These are phyloP conservation scores for Chelonus insularis DNA, from an alignment of 1,140 invertebrate species.

Conservation along the genomic window DNA sequence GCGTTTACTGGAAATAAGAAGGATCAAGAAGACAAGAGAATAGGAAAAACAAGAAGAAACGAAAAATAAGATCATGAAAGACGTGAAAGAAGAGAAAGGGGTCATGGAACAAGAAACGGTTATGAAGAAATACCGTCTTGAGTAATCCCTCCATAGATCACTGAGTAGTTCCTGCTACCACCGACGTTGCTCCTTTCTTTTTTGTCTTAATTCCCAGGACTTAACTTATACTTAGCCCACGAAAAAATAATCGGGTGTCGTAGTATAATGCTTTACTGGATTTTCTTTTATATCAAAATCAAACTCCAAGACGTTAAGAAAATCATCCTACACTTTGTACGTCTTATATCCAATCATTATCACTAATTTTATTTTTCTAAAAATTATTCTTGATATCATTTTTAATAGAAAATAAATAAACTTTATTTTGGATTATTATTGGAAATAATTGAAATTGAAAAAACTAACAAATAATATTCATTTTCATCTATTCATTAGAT, in stretches of 20 bases:
- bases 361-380: no score
- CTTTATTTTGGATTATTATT: no score
- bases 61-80: constrained; percentile 11
- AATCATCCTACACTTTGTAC: no score
- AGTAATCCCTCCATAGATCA: constrained; percentile 41
- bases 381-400: no score
- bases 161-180: constrained; percentile 17
- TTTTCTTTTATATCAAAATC: background rate
- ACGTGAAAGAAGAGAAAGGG: constrained; percentile 31
- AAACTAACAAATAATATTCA: no score
- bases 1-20: background rate
- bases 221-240: constrained; percentile 40
- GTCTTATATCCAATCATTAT: no score
- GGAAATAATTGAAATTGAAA: no score
- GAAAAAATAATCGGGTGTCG: constrained; percentile 13
- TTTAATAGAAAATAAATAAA: no score
- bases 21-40: background rate
- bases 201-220: constrained; percentile 39
- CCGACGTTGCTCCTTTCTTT: constrained; percentile 19
- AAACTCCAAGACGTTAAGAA: background rate
- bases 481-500: no score
- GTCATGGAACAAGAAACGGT: constrained; percentile 32
- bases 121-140: constrained; percentile 39
- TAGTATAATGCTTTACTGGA: background rate
- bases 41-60: background rate